These are phyloP conservation scores for Megalonaias nervosa DNA, from an alignment of 1,140 invertebrate species.

Conservation along the genomic window DNA sequence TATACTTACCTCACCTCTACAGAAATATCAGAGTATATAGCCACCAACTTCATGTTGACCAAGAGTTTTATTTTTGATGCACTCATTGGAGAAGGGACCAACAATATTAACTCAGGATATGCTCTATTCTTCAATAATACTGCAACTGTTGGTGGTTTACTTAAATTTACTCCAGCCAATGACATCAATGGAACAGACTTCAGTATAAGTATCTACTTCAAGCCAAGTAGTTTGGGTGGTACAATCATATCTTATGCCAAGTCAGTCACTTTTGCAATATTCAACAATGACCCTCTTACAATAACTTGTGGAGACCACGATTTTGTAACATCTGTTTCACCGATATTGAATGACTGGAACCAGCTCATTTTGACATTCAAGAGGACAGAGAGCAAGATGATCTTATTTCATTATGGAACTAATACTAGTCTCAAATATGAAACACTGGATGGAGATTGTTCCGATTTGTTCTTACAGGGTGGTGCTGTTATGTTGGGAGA, in stretches of 20 bases:
- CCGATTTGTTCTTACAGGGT: constrained; percentile 32
- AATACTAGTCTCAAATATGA: constrained; percentile 36
- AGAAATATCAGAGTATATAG: constrained; percentile 32
- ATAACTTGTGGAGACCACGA: constrained; percentile 31
- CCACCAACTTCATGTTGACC: constrained; percentile 19
- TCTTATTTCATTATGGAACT: constrained; percentile 42
- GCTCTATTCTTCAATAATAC: constrained; percentile 48
- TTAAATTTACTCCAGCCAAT: constrained; percentile 12
- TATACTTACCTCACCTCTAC: constrained; percentile 24
- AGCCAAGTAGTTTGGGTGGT: constrained; percentile 35
- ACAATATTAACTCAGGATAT: constrained; percentile 35
- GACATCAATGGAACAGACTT: constrained; percentile 29
- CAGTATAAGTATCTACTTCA: constrained; percentile 42
- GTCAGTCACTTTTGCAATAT: constrained; percentile 27
- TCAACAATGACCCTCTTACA: constrained; percentile 34
- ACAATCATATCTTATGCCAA: constrained; percentile 46
- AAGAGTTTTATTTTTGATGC: constrained; percentile 27
- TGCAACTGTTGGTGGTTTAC: constrained; percentile 30
- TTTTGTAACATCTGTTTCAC: constrained; percentile 19
- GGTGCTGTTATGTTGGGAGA: constrained; percentile 44
- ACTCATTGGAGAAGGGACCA: constrained; percentile 14
- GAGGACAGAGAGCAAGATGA: neutral
- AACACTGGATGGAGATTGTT: constrained; percentile 29
- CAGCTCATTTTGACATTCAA: constrained; percentile 45
- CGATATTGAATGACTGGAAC: constrained; percentile 40